phyloP scores from a whole-genome alignment of 1,140 invertebrate genomes.

The Periplaneta americana region DNA sequence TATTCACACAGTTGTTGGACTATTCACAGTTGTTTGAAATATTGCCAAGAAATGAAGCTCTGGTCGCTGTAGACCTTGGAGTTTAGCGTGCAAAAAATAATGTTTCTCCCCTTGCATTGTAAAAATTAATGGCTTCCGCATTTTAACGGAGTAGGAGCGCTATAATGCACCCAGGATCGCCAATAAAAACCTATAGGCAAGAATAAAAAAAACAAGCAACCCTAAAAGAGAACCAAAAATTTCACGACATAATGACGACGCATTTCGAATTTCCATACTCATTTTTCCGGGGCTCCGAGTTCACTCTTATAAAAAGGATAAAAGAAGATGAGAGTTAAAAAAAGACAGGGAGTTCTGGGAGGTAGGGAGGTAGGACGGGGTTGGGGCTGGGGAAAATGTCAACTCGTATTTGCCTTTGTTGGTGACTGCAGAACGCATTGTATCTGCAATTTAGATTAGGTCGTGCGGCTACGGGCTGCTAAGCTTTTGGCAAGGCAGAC shows the following conservation, averaged over 20 bases:
- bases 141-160: background rate
- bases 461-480: background rate
- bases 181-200: background rate
- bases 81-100: background rate
- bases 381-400: background rate
- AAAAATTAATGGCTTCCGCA: background rate
- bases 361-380: background rate
- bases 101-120: background rate
- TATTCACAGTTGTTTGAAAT: background rate
- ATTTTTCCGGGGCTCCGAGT: conserved; percentile 6
- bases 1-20: no score
- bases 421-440: background rate
- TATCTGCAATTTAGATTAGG: conserved; percentile 9
- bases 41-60: background rate
- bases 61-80: background rate
- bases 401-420: conserved; percentile 2
- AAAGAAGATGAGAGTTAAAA: background rate
- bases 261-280: conserved; percentile 7
- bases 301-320: background rate
- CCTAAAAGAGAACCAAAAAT: background rate
- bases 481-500: background rate
- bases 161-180: background rate
- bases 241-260: conserved; percentile 3
- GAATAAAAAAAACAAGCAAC: background rate
- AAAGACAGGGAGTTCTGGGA: background rate